Evolutionary conservation across 2,888 invertebrate species (phyloP), one percentile per base, ranked within the genome.

Genomic region (Carpatolechia fugitivella): DNA sequence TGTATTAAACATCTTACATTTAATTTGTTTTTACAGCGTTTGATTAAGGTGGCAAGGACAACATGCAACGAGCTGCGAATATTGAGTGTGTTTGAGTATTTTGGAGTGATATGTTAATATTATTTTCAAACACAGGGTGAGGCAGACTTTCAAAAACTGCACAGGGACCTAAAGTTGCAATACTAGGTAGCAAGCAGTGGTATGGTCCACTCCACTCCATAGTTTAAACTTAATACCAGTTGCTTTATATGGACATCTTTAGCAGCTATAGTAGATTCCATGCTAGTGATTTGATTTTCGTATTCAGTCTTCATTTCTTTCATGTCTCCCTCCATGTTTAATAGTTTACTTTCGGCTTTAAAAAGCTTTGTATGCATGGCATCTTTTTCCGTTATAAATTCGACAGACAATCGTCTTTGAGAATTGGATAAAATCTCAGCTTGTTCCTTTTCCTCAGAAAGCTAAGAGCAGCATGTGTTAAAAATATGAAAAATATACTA

Each of bases 171-270:
- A 18, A 11, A 41, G 18, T 8, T 41, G 40, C 40, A 18, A 11
- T 18, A 11, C 44, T 24, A 7, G 29, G 44, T 56, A 51, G 29
- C 70, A 66, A 69, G 74, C 70, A 58, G 62, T 62, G 65, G 62
- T 47, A 41, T 33, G 20, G n/a, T n/a, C n/a, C n/a, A 47, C 47
- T 56, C 61, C 63, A 61, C 63, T 61, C 55, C 50, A 55, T 62
- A 51, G 33, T 51, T 55, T 14, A 66, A 68, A 65, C 50, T 36
- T 29, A 58, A 60, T 91, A 93, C 93, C 91, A 93, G 82, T 82
- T 92, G 92, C 67, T 92, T 91, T 62, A 93, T 91, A 74, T 92
- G 90, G 69, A 85, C 86, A 64, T 92, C 91, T 87, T 93, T 93
- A 35, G 91, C 90, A 55, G 90, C 85, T 73, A 93, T 83, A 56